These are phyloP conservation scores for Pempheris klunzingeri DNA, from an alignment of 2,797 vertebrate species.

Conservation along the genomic window DNA sequence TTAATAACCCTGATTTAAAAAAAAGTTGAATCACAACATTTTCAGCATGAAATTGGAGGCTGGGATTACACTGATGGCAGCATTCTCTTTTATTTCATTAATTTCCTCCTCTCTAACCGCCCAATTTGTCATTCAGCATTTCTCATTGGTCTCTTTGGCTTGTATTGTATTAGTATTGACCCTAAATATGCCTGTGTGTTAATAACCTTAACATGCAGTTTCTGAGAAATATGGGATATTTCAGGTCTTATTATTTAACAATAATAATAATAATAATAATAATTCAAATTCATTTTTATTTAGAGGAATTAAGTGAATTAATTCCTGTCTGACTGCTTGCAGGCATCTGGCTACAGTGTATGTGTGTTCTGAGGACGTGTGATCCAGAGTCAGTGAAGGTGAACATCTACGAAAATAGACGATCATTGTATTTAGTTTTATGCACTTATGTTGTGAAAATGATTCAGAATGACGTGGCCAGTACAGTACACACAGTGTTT, in stretches of 20 bases:
- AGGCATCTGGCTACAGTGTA: background rate
- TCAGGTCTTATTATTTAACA: background rate
- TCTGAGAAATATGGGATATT: conserved; percentile 2
- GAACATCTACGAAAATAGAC: background rate
- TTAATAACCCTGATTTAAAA: conserved; percentile 8
- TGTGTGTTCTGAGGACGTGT: background rate
- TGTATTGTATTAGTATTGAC: background rate
- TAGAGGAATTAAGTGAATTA: background rate
- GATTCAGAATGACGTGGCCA: background rate
- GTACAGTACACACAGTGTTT: background rate
- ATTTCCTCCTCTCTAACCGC: conserved; percentile 27
- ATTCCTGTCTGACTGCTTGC: background rate
- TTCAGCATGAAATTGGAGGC: conserved; percentile 7
- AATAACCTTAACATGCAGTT: background rate
- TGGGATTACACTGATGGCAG: background rate
- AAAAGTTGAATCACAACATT: conserved; percentile 4
- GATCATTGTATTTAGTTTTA: background rate
- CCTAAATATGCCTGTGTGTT: background rate
- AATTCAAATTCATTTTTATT: conserved; percentile 8
- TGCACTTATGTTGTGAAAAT: background rate
- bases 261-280: background rate
- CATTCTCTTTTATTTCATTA: conserved; percentile 22
- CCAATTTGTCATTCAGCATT: background rate
- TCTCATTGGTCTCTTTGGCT: background rate
- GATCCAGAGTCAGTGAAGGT: background rate